Conservation (phyloP, 2,113 vertebrate species). For the Ibidorhyncha struthersii region DNA sequence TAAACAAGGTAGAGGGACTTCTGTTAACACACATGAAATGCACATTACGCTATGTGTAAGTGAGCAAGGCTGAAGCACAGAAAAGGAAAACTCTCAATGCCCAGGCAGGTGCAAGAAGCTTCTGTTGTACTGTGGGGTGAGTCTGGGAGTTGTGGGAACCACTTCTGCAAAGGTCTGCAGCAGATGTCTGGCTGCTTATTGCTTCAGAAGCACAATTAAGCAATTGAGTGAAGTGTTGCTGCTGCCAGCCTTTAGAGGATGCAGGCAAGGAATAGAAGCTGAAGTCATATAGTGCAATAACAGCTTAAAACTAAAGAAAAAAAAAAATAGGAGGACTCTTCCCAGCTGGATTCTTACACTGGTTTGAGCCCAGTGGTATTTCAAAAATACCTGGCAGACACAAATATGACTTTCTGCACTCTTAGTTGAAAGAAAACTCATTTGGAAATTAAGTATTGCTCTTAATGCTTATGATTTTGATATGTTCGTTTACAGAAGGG, state of each 20-base stretch:
- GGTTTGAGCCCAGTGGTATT: background rate
- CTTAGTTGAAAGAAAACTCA: background rate
- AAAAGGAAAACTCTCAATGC: background rate
- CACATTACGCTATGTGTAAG: background rate
- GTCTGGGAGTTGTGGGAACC: background rate
- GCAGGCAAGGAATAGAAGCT: background rate
- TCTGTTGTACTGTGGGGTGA: background rate
- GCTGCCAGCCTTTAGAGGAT: background rate
- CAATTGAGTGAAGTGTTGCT: background rate
- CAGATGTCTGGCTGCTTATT: fast-evolving
- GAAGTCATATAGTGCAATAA: background rate
- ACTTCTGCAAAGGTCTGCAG: background rate
- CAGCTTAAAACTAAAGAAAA: background rate
- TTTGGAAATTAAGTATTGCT: slow-evolving; percentile 37
- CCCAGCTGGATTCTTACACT: background rate
- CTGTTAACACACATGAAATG: background rate
- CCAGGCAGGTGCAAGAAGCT: background rate
- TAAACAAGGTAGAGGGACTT: background rate
- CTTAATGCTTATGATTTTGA: slow-evolving; percentile 12
- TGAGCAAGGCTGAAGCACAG: background rate
- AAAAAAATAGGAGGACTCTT: background rate
- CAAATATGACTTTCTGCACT: background rate
- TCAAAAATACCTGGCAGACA: background rate
- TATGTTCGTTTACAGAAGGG: slow-evolving; percentile 45
- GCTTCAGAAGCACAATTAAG: background rate